Evolutionary conservation across 1,140 invertebrate genomes (phyloP), one percentile per base, ranked within the genome.

Genomic region (Drosophila repleta): DNA sequence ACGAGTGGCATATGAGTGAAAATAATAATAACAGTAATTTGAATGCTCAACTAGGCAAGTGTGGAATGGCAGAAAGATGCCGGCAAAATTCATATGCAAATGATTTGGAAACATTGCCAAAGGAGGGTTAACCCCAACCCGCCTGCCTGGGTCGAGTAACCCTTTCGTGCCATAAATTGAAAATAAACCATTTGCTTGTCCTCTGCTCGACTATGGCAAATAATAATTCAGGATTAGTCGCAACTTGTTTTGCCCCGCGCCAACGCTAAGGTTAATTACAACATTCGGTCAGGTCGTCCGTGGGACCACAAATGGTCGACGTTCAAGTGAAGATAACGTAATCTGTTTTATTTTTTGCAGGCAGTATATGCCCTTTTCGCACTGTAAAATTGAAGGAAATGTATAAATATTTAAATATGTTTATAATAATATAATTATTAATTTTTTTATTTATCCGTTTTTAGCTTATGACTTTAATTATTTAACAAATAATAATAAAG

Each of bases 21-120:
- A 87, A 85, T 85, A 87, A 87, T 85, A 85, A 85, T 85, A 85
- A 82, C 83, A 82, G 82, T 85, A 87, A 85, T 85, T 85, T 87
- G 74, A 87, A 81, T 78, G 82, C 82, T 76, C 71, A 85, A 78
- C 78, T 82, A 69, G 51, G 39, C 64, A 61, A 46, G 41, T 43
- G 39, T 43, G 39, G 39, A 17, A 11, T 17, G 17, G 76, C 80
- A 63, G 53, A 73, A 66, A 79, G 76, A 76, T 84, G 76, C 76
- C 56, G 24, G 2, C 26, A 76, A 87, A 90, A 90, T 90, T 87
- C 87, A 90, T 90, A 90, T 90, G 87, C 82, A 90, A 90, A 90
- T 90, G 79, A 87, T 90, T 64, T 61, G 79, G 60, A 68, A 85
- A 67, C 68, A 74, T 74, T 68, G 56, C 55, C 55, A 57, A 3